These are phyloP conservation scores for Julus scandinavius DNA, from an alignment of 2,888 invertebrate species.

Conservation along the genomic window DNA sequence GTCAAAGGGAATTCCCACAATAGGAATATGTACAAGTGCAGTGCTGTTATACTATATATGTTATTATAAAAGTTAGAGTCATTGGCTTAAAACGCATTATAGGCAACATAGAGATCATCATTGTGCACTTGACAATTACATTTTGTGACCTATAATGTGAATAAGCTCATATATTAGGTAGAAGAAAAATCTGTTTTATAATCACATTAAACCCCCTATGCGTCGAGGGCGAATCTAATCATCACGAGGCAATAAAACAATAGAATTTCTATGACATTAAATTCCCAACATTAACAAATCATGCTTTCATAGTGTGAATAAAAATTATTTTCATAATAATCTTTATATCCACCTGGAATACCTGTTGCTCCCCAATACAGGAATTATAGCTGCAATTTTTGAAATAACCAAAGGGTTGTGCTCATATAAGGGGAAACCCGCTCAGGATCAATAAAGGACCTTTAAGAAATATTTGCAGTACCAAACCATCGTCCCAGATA, in stretches of 20 bases:
- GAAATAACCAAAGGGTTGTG: too few species aligned
- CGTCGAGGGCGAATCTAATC: neutral
- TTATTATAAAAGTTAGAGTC: neutral
- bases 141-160: neutral
- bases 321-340: too few species aligned
- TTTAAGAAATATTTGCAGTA: too few species aligned
- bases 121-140: neutral
- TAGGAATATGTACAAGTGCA: neutral
- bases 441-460: too few species aligned
- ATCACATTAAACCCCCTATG: neutral
- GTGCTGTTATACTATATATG: neutral
- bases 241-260: neutral
- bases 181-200: neutral
- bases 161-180: neutral
- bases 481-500: too few species aligned
- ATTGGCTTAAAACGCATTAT: neutral
- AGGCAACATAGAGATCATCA: neutral
- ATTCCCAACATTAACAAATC: neutral
- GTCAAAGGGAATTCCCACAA: neutral
- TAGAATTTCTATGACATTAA: neutral
- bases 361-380: too few species aligned
- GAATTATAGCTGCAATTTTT: too few species aligned
- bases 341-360: too few species aligned
- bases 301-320: too few species aligned
- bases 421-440: too few species aligned